These are phyloP conservation scores for Neopelma chrysocephalum DNA, from an alignment of 2,797 vertebrate species.

Conservation along the genomic window DNA sequence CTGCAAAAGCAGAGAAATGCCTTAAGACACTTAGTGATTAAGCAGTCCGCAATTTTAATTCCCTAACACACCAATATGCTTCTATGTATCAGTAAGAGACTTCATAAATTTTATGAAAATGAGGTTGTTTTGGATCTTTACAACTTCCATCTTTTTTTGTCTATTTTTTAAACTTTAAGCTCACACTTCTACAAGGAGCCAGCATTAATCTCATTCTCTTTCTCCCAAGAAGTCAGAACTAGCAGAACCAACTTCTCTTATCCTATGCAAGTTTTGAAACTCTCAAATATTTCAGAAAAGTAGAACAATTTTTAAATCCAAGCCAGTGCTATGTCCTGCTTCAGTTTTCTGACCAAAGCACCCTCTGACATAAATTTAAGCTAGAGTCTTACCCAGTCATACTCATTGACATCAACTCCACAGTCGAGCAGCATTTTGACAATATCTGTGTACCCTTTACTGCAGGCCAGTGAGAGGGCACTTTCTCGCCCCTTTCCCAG, in stretches of 20 bases:
- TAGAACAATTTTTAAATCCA: not conserved
- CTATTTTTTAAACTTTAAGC: not conserved
- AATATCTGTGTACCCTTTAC: slow-evolving; percentile 97
- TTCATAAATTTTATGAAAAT: not conserved
- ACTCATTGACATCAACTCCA: slow-evolving; percentile 96
- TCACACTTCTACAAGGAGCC: not conserved
- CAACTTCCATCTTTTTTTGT: not conserved
- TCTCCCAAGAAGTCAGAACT: not conserved
- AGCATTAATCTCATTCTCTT: not conserved
- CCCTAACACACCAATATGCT: not conserved
- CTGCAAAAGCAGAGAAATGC: slow-evolving; percentile 74
- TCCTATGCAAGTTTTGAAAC: not conserved
- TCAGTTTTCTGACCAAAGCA: not conserved
- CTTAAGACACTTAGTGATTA: not conserved
- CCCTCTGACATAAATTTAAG: not conserved
- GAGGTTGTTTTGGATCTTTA: not conserved
- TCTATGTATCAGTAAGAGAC: not conserved
- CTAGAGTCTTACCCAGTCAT: slow-evolving; percentile 89
- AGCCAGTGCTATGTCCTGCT: not conserved
- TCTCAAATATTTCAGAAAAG: not conserved
- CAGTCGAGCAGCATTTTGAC: slow-evolving; percentile 98
- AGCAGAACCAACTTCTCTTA: not conserved
- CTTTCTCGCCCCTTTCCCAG: slow-evolving; percentile 96
- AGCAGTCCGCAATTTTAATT: not conserved
- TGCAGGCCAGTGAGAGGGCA: slow-evolving; percentile 93